Evolutionary conservation across 2,113 vertebrate species (phyloP).

Genomic region (Lota lota): DNA sequence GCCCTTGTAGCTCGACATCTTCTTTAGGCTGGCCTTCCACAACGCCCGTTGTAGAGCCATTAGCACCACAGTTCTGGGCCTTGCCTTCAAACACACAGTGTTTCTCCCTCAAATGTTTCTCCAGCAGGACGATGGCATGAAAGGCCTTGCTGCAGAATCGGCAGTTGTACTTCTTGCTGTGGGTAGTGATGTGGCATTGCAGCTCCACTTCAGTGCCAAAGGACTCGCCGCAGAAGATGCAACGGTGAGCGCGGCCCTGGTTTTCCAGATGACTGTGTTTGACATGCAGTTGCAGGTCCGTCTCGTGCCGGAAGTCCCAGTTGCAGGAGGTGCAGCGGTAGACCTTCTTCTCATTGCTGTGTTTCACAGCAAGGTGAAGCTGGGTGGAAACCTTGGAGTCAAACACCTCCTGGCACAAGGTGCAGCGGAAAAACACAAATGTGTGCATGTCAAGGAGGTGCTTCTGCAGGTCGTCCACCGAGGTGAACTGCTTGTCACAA

Average conservation of each 20-base stretch:
- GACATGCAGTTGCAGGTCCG: slow-evolving; percentile 92
- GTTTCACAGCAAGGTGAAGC: slow-evolving; percentile 95
- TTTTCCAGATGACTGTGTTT: slow-evolving; percentile 97
- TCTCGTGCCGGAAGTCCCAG: slow-evolving; percentile 97
- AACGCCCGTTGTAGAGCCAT: slow-evolving; percentile 77
- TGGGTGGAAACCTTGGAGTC: slow-evolving; percentile 99
- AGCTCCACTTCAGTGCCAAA: slow-evolving; percentile 97
- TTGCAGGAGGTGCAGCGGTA: slow-evolving; percentile 95
- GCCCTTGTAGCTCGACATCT: slow-evolving; percentile 85
- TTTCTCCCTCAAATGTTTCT: slow-evolving; percentile 93
- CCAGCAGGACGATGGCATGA: slow-evolving; percentile 91
- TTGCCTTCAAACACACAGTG: slow-evolving; percentile 94
- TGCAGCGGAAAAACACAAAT: slow-evolving; percentile 97
- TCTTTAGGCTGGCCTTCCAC: slow-evolving; percentile 85
- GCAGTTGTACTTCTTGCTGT: slow-evolving; percentile 98
- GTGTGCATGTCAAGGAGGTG: slow-evolving; percentile 98
- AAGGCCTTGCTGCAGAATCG: slow-evolving; percentile 99
- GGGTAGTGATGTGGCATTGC: slow-evolving; percentile 97
- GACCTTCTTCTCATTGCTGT: slow-evolving; percentile 97
- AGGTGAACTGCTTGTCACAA: slow-evolving; percentile 98
- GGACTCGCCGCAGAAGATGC: slow-evolving; percentile 97
- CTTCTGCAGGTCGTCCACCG: slow-evolving; percentile 96
- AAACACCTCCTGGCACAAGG: slow-evolving; percentile 96
- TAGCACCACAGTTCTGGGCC: slow-evolving; percentile 86
- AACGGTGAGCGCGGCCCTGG: slow-evolving; percentile 88